Evolutionary conservation across 2,797 vertebrate genomes (phyloP).

Genomic region (Knipowitschia caucasica): DNA sequence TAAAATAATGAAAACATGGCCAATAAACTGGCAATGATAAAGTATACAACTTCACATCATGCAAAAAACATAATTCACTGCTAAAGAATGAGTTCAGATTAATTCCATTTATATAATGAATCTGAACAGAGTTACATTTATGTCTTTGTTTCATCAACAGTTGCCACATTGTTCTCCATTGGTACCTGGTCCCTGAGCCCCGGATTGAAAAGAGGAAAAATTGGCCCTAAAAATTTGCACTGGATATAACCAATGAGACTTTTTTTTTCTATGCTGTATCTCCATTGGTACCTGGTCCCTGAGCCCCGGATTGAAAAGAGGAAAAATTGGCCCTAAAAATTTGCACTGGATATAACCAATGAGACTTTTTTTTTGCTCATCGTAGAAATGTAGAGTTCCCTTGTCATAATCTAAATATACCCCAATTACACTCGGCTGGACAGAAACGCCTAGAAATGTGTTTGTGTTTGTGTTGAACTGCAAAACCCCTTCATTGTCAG

Average conservation of each 20-base stretch:
- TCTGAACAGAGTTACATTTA: too few relatives aligned
- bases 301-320: slow-evolving; percentile 67
- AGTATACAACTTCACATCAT: too few relatives aligned
- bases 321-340: slow-evolving; percentile 42
- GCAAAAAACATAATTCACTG: too few relatives aligned
- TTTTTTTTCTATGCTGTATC: not conserved
- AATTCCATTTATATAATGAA: too few relatives aligned
- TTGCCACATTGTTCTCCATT: not conserved
- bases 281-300: not conserved
- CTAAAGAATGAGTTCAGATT: too few relatives aligned
- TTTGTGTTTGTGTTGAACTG: slow-evolving; percentile 22
- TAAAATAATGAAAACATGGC: too few relatives aligned
- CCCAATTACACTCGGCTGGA: slow-evolving; percentile 34
- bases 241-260: too few relatives aligned
- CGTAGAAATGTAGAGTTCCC: slow-evolving; percentile 52
- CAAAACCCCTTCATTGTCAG: slow-evolving; percentile 1
- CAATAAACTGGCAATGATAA: too few relatives aligned
- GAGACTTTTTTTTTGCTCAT: slow-evolving; percentile 3
- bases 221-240: not conserved
- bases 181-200: too few relatives aligned
- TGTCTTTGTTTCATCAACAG: too few relatives aligned
- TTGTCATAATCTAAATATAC: slow-evolving; percentile 52
- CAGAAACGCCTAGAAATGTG: not conserved
- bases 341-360: slow-evolving; percentile 30
- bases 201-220: too few relatives aligned